A percentile compares a stretch with the other conserved stretches of the same genome.
These are phyloP conservation scores for Macrophya annulata DNA, from an alignment of 2,888 invertebrate genomes.

Conservation along the genomic window DNA sequence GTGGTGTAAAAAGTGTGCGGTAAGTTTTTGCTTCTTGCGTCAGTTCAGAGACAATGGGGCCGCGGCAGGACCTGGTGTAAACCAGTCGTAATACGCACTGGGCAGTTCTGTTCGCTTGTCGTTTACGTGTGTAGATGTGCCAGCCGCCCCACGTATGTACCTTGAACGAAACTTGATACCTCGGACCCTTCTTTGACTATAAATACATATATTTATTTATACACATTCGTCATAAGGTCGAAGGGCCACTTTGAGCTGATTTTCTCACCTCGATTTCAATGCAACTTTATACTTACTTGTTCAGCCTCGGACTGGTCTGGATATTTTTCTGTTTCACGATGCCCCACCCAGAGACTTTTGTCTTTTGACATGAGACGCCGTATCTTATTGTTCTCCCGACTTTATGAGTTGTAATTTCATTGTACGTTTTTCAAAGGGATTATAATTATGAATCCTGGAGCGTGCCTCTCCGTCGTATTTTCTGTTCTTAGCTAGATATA, in stretches of 20 bases:
- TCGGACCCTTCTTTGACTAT: not conserved
- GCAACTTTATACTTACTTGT: not conserved
- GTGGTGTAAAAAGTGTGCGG: constrained; percentile 37
- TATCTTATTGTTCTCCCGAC: constrained; percentile 38
- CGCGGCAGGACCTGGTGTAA: constrained; percentile 32
- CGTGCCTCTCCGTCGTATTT: constrained; percentile 26
- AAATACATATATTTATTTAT: not conserved
- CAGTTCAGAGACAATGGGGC: constrained; percentile 46
- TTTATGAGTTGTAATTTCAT: constrained; percentile 56
- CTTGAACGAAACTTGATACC: constrained; percentile 47
- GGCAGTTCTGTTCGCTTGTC: constrained; percentile 17
- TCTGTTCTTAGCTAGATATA: constrained; percentile 48
- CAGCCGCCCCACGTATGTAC: not conserved
- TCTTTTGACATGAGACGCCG: constrained; percentile 32
- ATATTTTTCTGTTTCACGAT: not conserved
- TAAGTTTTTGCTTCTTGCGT: constrained; percentile 42
- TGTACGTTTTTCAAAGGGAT: constrained; percentile 49
- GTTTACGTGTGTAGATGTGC: not conserved
- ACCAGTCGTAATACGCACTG: constrained; percentile 40
- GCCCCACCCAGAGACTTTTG: constrained; percentile 22
- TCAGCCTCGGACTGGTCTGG: not conserved
- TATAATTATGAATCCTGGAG: constrained; percentile 53
- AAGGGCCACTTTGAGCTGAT: constrained; percentile 20
- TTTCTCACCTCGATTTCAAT: constrained; percentile 9
- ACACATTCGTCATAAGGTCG: constrained; percentile 9